A percentile compares a stretch with the other conserved stretches of the same genome.
Evolutionary conservation across 2,797 vertebrate species (phyloP).

Genomic region (Cuculus canorus): DNA sequence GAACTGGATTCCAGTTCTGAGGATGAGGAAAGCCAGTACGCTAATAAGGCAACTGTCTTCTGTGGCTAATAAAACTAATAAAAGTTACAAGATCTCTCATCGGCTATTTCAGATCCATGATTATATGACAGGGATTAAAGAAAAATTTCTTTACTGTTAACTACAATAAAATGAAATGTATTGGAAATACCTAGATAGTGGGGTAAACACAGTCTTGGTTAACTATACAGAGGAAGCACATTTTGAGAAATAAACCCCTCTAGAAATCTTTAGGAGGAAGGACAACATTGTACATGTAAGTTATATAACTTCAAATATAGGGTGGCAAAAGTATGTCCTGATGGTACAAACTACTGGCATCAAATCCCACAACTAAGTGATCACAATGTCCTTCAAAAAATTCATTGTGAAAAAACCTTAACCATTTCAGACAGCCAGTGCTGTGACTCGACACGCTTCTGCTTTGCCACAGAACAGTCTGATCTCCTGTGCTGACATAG

Average conservation of each 20-base stretch:
- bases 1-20: background rate
- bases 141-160: background rate
- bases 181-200: background rate
- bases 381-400: slow-evolving; percentile 55
- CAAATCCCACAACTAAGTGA: slow-evolving; percentile 16
- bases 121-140: background rate
- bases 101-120: background rate
- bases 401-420: background rate
- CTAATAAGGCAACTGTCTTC: background rate
- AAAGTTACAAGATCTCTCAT: background rate
- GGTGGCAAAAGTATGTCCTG: background rate
- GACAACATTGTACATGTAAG: background rate
- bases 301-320: background rate
- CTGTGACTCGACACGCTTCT: slow-evolving; percentile 41
- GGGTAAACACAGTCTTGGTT: background rate
- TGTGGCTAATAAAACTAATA: background rate
- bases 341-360: background rate
- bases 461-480: slow-evolving; percentile 69
- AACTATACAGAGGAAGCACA: background rate
- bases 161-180: background rate
- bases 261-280: background rate
- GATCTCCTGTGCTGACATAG: slow-evolving; percentile 67
- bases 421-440: slow-evolving; percentile 49
- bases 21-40: background rate
- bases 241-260: slow-evolving; percentile 10